A percentile compares a stretch with the other conserved stretches of the same genome.
These are phyloP conservation scores for Gallinago solitaria DNA, from an alignment of 2,797 vertebrate species.

Conservation along the genomic window DNA sequence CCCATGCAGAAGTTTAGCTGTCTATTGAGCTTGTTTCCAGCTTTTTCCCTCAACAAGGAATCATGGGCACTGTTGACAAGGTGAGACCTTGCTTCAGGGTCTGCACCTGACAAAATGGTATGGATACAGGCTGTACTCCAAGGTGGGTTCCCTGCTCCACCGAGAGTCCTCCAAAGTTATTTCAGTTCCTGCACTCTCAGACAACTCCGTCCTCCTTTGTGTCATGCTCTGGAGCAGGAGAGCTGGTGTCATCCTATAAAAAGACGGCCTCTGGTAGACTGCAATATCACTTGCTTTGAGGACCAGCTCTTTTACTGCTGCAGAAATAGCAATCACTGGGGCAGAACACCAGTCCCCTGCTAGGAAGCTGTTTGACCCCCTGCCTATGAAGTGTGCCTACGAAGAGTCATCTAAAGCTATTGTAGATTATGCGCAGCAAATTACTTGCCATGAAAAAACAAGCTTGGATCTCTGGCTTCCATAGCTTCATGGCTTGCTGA, in stretches of 20 bases:
- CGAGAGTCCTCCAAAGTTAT: background rate
- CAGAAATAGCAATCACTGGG: background rate
- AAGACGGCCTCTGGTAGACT: background rate
- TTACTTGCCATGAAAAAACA: background rate
- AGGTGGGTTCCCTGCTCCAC: background rate
- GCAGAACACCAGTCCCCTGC: background rate
- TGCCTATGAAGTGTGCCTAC: background rate
- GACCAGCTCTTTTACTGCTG: background rate
- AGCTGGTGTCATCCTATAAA: background rate
- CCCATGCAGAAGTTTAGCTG: background rate
- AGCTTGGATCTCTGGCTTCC: background rate
- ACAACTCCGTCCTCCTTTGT: background rate
- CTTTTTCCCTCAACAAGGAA: background rate
- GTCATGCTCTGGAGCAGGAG: background rate
- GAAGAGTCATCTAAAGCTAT: background rate
- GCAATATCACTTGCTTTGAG: background rate
- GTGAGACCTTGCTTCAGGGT: background rate
- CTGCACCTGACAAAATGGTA: background rate
- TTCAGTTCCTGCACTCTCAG: background rate
- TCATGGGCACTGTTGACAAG: background rate
- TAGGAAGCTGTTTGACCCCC: background rate
- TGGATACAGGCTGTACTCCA: background rate
- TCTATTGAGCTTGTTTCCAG: background rate
- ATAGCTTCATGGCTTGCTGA: background rate
- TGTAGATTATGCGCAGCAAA: background rate